A percentile compares a stretch with the other conserved stretches of the same genome.
phyloP scores from a whole-genome alignment of 2,797 vertebrate genomes.

The Catamblyrhynchus diadema region DNA sequence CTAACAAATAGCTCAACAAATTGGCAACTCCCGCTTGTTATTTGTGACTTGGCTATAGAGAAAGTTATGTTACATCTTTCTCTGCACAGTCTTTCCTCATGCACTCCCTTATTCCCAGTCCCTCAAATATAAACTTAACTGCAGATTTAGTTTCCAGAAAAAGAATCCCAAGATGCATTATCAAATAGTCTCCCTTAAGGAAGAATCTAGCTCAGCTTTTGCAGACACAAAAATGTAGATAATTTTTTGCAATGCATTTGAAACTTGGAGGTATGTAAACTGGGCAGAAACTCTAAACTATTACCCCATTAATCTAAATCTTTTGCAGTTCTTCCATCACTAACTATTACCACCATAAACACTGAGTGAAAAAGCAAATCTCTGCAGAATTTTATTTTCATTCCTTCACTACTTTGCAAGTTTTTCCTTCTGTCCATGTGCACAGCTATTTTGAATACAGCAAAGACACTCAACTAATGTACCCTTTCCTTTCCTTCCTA shows the following conservation, averaged over 20 bases:
- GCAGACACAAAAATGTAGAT: neutral
- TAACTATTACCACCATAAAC: slow-evolving; percentile 6
- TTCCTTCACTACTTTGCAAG: neutral
- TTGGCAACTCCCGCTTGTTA: neutral
- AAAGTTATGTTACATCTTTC: neutral
- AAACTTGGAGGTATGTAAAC: neutral
- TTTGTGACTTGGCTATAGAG: neutral
- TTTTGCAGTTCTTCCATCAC: slow-evolving; percentile 21
- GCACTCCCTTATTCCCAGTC: neutral
- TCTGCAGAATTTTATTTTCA: slow-evolving; percentile 14
- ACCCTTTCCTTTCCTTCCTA: neutral
- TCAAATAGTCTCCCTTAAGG: neutral
- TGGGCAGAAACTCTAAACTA: slow-evolving; percentile 20
- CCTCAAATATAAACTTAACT: neutral
- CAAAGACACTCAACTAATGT: neutral
- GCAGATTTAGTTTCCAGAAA: neutral
- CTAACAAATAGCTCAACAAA: neutral
- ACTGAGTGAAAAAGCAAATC: neutral
- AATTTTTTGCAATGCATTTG: neutral
- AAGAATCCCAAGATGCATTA: neutral
- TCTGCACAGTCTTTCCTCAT: neutral
- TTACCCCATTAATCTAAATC: slow-evolving; percentile 33
- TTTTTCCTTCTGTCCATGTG: neutral
- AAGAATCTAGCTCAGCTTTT: neutral
- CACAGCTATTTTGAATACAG: neutral